Evolutionary conservation across 2,113 vertebrate species (phyloP).

Genomic region (rabbit (Oryctolagus cuniculus)): mOryCun1.1 NC_091432.1:163253501-163254000

Average conservation of each 20-base stretch:
- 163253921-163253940: neutral
- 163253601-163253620: neutral
- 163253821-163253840: neutral
- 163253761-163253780: neutral
- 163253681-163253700: neutral
- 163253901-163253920: neutral
- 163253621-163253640: neutral
- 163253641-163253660: neutral
- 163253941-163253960: neutral
- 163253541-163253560: neutral
- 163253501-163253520: neutral
- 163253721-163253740: neutral
- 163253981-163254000: too few species aligned
- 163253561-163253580: neutral
- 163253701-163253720: neutral
- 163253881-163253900: neutral
- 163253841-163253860: neutral
- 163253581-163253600: slow-evolving; percentile 3
- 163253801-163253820: neutral
- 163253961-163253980: too few species aligned
- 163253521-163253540: neutral
- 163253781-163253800: neutral
- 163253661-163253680: neutral
- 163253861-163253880: neutral
- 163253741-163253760: neutral